Percentiles rank a stretch among this genome's conserved stretches.
phyloP scores from a whole-genome alignment of 2,888 invertebrate genomes.

The Brenthis daphne region DNA sequence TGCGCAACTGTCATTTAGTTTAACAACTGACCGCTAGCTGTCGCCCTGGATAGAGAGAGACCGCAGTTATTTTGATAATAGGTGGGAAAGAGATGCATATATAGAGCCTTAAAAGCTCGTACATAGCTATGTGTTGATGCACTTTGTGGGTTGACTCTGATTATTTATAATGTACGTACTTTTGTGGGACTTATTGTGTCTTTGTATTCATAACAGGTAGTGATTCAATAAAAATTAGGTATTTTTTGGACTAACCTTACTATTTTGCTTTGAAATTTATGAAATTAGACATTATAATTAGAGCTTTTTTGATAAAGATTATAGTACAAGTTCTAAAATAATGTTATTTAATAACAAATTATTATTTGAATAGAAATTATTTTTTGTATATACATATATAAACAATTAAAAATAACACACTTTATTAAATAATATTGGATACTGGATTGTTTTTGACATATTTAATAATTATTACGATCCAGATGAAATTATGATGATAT shows the following conservation, averaged over 20 bases:
- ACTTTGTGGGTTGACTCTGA: conserved; percentile 35
- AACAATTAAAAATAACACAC: no score
- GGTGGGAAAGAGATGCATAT: conserved; percentile 37
- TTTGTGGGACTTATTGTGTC: conserved; percentile 35
- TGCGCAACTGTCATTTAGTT: conserved; percentile 71
- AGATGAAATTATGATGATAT: no score
- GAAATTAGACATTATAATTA: no score
- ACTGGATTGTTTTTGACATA: no score
- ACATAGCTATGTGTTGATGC: conserved; percentile 39
- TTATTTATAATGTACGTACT: conserved; percentile 34
- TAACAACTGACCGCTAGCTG: conserved; percentile 62
- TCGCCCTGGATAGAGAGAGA: conserved; percentile 56
- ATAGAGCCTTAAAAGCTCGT: conserved; percentile 48
- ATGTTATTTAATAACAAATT: no score
- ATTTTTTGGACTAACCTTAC: not conserved
- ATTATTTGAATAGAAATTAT: no score
- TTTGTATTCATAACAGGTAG: conserved; percentile 26
- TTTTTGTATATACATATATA: no score
- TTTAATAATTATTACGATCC: no score
- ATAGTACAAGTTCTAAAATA: no score
- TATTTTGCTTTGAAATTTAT: not conserved
- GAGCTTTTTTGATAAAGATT: no score
- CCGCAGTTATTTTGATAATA: conserved; percentile 8
- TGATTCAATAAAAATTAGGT: conserved; percentile 24
- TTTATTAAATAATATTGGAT: no score